phyloP scores from a whole-genome alignment of 2,888 invertebrate genomes.

The Pocota personata region DNA sequence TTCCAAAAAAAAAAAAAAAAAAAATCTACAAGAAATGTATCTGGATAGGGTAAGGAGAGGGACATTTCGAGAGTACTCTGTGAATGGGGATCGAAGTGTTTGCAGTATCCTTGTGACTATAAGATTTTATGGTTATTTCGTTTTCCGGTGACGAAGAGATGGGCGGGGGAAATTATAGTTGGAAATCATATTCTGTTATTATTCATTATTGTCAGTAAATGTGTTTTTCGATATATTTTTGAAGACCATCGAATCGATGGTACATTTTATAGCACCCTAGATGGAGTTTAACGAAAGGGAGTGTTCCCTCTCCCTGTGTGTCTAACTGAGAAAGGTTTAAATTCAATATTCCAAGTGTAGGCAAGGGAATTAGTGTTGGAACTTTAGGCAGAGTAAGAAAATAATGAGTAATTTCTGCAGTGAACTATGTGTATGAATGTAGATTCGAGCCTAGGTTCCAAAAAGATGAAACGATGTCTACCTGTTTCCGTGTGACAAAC shows the following conservation, averaged over 20 bases:
- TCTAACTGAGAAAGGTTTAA: not conserved
- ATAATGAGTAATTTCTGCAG: no score
- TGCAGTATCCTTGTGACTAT: conserved; percentile 73
- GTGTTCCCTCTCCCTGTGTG: no score
- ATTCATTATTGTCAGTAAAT: conserved; percentile 72
- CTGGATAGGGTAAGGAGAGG: not conserved
- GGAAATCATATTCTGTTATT: conserved; percentile 72
- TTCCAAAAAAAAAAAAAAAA: not conserved
- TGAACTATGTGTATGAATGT: no score
- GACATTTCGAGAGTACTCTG: conserved; percentile 65
- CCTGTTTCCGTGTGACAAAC: no score
- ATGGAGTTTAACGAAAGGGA: conserved; percentile 44
- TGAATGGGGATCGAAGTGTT: conserved; percentile 73
- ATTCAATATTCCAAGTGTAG: not conserved
- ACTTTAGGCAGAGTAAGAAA: no score
- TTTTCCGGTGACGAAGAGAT: conserved; percentile 10
- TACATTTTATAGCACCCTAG: conserved; percentile 59
- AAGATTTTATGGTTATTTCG: conserved; percentile 71
- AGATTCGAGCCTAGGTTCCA: no score
- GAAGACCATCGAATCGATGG: conserved; percentile 65
- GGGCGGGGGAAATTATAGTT: conserved; percentile 60
- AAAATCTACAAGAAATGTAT: conserved; percentile 29
- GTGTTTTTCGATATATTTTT: conserved; percentile 73
- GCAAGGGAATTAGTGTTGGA: not conserved
- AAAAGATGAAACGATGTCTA: no score